Base-by-base conservation (phyloP, 1,140 invertebrate species). In the Aphis gossypii region DNA sequence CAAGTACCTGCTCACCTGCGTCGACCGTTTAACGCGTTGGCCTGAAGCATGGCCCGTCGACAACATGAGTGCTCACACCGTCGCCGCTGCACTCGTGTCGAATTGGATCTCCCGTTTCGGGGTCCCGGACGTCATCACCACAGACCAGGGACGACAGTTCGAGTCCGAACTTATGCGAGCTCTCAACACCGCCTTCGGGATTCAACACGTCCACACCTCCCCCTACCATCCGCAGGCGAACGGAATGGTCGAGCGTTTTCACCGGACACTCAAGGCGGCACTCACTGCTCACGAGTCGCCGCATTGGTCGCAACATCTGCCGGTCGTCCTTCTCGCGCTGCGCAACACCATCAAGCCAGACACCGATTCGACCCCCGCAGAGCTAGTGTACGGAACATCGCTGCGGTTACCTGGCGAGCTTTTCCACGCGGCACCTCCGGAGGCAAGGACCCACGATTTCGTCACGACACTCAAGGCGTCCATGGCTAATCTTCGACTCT, bases 231-330 rank as follows among this genome's bases (percentile, higher is more conserved):
- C 95, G 6, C 94, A 94, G 21, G 30, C 95, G 3, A 96, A 96
- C 90, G 95, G 95, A 0, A 18, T 51, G 48, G 48, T 51, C 18
- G 48, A 51, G 18, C 83, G 46, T 51, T 90, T 95, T 20, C 95
- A 96, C 94, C 93, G 95, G 1, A 92, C 94, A 84, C 94, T 96
- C 30, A 96, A 96, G 94, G 86, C 94, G n/a, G 94, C 95, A 14
- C 48, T 51, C 2, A 51, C 18, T 1, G 48, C 48, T 11, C 48
- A 51, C 11, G 18, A 51, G 18, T 95, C 46, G 94, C 82, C 93
- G 94, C 76, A 60, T 93, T 94, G 46, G 86, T n/a, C n/a, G 56
- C 23, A 94, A 92, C 6, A 84, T 48, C 95, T 30, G 94, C 94
- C 38, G n/a, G 94, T 41, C 56, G 82, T 82, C 20, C 94, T 95